A percentile compares a stretch with the other conserved stretches of the same genome.
Evolutionary conservation across 37 sponge, comb jelly and placozoan genomes (phyloP).

Genomic region (Petrosia ficiformis): DNA sequence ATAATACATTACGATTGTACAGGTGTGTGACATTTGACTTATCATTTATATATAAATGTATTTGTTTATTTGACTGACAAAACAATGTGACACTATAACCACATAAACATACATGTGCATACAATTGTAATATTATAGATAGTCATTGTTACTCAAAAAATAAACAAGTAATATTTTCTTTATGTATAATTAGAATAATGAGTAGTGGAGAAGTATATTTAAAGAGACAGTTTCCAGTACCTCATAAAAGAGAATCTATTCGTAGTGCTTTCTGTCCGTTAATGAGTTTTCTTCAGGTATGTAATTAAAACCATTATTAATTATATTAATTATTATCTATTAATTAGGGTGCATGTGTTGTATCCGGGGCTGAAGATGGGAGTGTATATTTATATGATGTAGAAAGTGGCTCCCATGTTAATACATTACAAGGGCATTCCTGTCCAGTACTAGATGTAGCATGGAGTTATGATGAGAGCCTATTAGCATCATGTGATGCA

Average conservation of each 20-base stretch:
- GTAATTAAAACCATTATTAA: not conserved
- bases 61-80: too few relatives aligned
- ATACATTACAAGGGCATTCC: conserved; percentile 83
- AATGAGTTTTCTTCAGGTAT: conserved; percentile 85
- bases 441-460: conserved; percentile 73
- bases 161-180: not conserved
- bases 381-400: conserved; percentile 86
- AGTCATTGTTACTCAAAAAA: not conserved
- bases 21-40: conserved; percentile 9
- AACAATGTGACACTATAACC: too few relatives aligned
- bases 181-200: conserved; percentile 35
- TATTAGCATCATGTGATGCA: conserved; percentile 85
- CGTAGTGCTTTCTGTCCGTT: conserved; percentile 89
- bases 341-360: conserved; percentile 64
- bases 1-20: conserved; percentile 63
- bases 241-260: conserved; percentile 48
- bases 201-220: conserved; percentile 55
- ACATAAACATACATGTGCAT: too few relatives aligned
- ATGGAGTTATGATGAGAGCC: conserved; percentile 92
- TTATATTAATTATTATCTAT: not conserved
- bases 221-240: conserved; percentile 71
- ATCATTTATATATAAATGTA: not conserved
- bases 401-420: conserved; percentile 67
- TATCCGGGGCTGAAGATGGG: conserved; percentile 84
- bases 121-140: too few relatives aligned